Evolutionary conservation across 2,113 vertebrate species (phyloP).

Genomic region (Isurus oxyrinchus): DNA sequence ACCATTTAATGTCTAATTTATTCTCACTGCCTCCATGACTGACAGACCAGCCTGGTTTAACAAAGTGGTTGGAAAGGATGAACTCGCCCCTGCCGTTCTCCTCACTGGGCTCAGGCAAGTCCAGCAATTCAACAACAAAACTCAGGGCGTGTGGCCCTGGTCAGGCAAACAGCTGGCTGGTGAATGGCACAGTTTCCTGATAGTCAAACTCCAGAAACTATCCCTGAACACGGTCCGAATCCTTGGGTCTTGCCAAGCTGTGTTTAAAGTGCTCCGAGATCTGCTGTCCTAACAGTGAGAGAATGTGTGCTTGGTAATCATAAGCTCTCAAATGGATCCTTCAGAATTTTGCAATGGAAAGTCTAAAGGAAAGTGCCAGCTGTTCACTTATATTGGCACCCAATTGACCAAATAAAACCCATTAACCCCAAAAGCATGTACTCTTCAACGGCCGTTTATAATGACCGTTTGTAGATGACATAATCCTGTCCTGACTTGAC

Average conservation of each 20-base stretch:
- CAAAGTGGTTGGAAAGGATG: no score
- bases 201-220: neutral
- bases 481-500: neutral
- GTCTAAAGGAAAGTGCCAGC: neutral
- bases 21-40: neutral
- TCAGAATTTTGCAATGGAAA: neutral
- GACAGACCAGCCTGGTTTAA: no score
- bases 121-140: no score
- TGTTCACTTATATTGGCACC: neutral
- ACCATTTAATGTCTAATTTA: neutral
- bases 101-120: no score
- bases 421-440: neutral
- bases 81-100: no score
- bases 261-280: neutral
- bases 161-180: no score
- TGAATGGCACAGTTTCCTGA: neutral
- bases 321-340: neutral
- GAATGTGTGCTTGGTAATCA: neutral
- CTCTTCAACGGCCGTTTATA: no score
- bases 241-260: neutral
- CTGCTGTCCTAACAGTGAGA: neutral
- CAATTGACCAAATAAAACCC: neutral
- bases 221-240: neutral
- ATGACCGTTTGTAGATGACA: neutral
- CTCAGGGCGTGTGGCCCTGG: no score